Evolutionary conservation across 2,888 invertebrate species (phyloP), one percentile per base, ranked within the genome.

Genomic region (Aspidiotus rigidus): DNA sequence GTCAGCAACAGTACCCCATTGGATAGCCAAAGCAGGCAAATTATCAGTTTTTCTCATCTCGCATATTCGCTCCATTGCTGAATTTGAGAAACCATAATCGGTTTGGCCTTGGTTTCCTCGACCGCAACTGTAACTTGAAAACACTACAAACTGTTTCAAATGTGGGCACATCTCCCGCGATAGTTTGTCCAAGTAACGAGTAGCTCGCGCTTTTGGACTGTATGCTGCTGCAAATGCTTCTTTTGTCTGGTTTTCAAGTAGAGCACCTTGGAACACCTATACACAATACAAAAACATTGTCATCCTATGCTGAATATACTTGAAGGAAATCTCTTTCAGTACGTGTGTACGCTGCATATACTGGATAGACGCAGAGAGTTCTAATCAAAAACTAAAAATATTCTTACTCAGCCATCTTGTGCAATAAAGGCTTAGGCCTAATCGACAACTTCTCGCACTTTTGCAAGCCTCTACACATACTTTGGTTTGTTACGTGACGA

Each of bases 101-200:
- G 89, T 86, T 80, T 95, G 95, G 0, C 93, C 93, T 7, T 88
- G 86, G 78, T 94, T 94, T 74, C 95, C 95, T 28, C 93, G 84
- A 15, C 94, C 94, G 77, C 93, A 93, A 0, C 90, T 88, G 7
- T 93, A 90, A 16, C 93, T 93, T 0, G 94, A 94, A 80, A 94
- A 95, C 17, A 90, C 86, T 0, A 95, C 93, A 77, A 95, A 95
- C 79, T 88, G 83, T 75, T 81, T 77, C 56, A 84, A 74, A 1
- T 79, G 57, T 0, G 82, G 82, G 71, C 86, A 87, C 69, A 82
- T 72, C 57, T 78, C 77, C 60, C 89, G 81, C 0, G 85, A 83
- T 2, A 84, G 76, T 71, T 82, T 80, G 76, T 96, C 94, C 73
- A 95, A 80, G 76, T 89, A 81, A 74, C 84, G 78, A 0, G 93